Base-by-base conservation (phyloP, 2,113 vertebrate species). In the Syrmaticus mikado region DNA sequence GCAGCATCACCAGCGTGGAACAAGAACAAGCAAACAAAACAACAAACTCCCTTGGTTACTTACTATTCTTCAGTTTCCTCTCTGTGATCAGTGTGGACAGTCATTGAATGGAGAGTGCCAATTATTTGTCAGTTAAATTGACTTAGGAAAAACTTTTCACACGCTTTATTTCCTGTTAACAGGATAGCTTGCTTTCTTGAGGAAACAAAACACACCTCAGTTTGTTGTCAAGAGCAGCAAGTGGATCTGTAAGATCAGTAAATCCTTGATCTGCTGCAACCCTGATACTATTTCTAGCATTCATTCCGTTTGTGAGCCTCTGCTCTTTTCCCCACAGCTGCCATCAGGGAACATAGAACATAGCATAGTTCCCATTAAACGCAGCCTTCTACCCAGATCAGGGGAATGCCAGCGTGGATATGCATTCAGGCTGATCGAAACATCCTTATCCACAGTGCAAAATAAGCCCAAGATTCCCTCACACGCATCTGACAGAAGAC, bases 131-230 rank as follows among this genome's bases (percentile, higher is more conserved):
- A 76, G 73, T 60, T 64, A 43, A 15, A 20, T 18, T 79, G 46
- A 65, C 6, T 28, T 28, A 50, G 7, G 7, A 20, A 6, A 21
- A 89, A 36, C 28, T 0, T 11, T 65, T 36, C 4, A 13, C 46
- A 0, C 0, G 0, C 2, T 61, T 65, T 72, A 36, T 82, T 21
- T 8, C 36, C 18, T 1, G 1, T 45, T 66, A 32, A 19, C 24
- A 53, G 22, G 82, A 61, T 18, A 24, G 5, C 13, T 87, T 91
- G 76, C 62, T 27, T 30, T 82, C 62, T 21, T 30, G 25, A 74
- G 43, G 34, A 52, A 38, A 52, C 17, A 67, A 60, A 68, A 53
- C 48, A 45, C 22, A 2, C 13, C 27, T 46, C 14, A 36, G 13
- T 46, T 86, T 70, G n/a, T 64, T 53, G 57, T 71, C 61, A 57